Conservation (phyloP, 2,113 vertebrate genomes). For the Apodemus sylvaticus region DNA sequence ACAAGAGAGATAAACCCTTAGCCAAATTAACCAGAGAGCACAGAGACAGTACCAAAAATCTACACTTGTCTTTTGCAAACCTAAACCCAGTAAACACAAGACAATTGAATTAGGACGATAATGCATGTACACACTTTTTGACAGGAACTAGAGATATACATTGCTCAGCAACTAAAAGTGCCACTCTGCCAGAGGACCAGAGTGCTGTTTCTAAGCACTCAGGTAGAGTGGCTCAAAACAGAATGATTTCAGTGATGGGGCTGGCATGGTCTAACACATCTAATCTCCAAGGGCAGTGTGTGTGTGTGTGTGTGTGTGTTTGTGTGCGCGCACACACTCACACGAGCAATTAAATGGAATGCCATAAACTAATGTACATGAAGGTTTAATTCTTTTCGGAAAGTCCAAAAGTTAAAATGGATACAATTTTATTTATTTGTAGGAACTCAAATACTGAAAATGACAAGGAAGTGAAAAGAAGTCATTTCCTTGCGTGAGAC, state of each 20-base stretch:
- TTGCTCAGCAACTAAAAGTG: not conserved
- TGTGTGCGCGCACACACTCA: not conserved
- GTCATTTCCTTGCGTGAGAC: not conserved
- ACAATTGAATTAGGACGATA: not conserved
- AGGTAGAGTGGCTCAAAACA: not conserved
- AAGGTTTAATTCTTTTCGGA: not conserved
- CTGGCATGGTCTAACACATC: no score
- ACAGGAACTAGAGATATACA: not conserved
- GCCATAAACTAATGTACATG: not conserved
- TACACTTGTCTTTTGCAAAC: not conserved
- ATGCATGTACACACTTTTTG: rapidly evolving
- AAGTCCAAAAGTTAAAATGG: not conserved
- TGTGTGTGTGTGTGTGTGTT: not conserved
- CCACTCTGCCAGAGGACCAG: not conserved
- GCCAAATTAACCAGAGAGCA: no score
- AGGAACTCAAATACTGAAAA: not conserved
- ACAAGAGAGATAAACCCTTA: no score
- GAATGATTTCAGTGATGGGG: not conserved
- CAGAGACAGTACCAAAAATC: not conserved
- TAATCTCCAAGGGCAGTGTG: not conserved
- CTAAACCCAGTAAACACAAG: not conserved
- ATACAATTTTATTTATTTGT: not conserved
- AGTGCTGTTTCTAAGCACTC: not conserved
- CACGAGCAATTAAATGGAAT: not conserved
- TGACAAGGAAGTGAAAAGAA: rapidly evolving